A percentile compares a stretch with the other conserved stretches of the same genome.
phyloP scores from a whole-genome alignment of 1,140 invertebrate species.

The Oncopeltus fasciatus region DNA sequence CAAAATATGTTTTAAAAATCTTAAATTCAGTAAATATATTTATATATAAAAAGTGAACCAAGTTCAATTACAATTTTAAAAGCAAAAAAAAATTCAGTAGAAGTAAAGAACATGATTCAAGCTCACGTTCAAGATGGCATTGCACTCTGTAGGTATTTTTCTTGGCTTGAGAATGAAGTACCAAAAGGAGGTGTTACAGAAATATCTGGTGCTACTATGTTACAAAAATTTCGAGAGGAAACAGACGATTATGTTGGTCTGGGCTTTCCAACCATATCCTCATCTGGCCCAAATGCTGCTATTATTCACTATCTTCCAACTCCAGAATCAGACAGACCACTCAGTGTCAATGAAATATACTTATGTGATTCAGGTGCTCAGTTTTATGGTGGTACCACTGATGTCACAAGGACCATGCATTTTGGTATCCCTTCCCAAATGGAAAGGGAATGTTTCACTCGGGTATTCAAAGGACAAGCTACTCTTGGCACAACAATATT shows the following conservation, averaged over 20 bases:
- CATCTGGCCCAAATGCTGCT: slow-evolving; percentile 77
- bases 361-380: slow-evolving; percentile 85
- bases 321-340: slow-evolving; percentile 48
- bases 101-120: slow-evolving; percentile 33
- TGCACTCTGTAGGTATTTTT: slow-evolving; percentile 80
- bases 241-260: slow-evolving; percentile 68
- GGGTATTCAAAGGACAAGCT: slow-evolving; percentile 86
- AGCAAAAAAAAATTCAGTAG: slow-evolving; percentile 76
- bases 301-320: slow-evolving; percentile 83
- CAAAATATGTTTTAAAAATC: too few relatives aligned
- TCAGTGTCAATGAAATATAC: slow-evolving; percentile 61
- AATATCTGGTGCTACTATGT: slow-evolving; percentile 64
- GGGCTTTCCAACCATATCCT: slow-evolving; percentile 88
- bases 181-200: slow-evolving; percentile 59
- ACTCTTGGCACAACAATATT: slow-evolving; percentile 62
- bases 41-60: too few relatives aligned
- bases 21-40: too few relatives aligned
- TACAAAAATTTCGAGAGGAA: slow-evolving; percentile 60
- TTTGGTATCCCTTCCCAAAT: slow-evolving; percentile 66
- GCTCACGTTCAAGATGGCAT: slow-evolving; percentile 36
- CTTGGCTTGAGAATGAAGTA: slow-evolving; percentile 73
- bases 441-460: slow-evolving; percentile 78
- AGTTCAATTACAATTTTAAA: slow-evolving; percentile 56
- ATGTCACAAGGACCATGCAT: slow-evolving; percentile 84
- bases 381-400: slow-evolving; percentile 73